Conservation (phyloP, 2,113 vertebrate genomes). For the Beaufortia kweichowensis region DNA sequence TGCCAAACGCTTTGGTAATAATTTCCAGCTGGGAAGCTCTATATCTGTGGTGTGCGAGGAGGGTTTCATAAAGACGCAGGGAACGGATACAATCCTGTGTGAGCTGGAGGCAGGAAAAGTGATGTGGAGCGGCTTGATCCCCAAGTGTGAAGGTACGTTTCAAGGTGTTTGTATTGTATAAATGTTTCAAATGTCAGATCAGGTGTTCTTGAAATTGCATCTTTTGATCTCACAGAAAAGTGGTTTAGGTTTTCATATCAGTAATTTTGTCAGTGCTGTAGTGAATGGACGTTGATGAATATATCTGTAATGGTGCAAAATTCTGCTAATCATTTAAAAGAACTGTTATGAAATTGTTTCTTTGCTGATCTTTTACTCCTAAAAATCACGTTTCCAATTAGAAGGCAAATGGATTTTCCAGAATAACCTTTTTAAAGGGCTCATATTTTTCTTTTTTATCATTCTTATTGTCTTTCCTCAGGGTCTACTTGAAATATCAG, state of each 20-base stretch:
- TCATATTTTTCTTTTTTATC: too few species aligned
- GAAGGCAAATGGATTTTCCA: too few species aligned
- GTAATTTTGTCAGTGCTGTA: not conserved
- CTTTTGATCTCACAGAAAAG: not conserved
- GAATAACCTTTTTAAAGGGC: too few species aligned
- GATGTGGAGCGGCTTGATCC: constrained; percentile 96
- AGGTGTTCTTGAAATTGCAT: not conserved
- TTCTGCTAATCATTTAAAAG: too few species aligned
- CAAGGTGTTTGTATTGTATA: constrained; percentile 9
- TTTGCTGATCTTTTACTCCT: too few species aligned
- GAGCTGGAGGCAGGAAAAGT: constrained; percentile 90
- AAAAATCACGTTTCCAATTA: too few species aligned
- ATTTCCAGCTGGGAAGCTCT: constrained; percentile 92
- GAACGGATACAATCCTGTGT: constrained; percentile 95
- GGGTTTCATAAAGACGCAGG: constrained; percentile 98
- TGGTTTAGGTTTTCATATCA: not conserved
- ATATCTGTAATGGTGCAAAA: too few species aligned
- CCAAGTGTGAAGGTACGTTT: constrained; percentile 90
- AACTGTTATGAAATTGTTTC: too few species aligned
- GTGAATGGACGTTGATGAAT: too few species aligned
- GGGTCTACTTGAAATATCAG: too few species aligned
- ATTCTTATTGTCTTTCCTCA: too few species aligned
- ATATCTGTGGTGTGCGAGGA: constrained; percentile 97
- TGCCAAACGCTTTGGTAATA: constrained; percentile 91
- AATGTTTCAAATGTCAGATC: constrained; percentile 21